Percentiles rank a stretch among this genome's conserved stretches.
Conservation (phyloP, 2,113 vertebrate genomes). For the Dolichallabes microphthalmus region DNA sequence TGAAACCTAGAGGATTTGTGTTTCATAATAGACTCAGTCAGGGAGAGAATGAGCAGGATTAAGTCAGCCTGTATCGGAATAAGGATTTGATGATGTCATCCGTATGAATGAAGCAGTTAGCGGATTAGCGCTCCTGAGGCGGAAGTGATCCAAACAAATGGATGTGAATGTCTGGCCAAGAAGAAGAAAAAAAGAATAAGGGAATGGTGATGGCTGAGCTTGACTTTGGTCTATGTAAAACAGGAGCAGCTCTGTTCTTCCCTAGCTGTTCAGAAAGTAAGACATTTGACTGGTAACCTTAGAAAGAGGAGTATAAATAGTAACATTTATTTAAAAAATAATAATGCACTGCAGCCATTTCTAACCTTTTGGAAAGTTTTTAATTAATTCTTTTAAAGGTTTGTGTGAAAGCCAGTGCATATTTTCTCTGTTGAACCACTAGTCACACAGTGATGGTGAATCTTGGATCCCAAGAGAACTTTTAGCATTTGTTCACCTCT, state of each 20-base stretch:
- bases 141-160: constrained; percentile 74
- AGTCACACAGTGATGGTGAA: constrained; percentile 7
- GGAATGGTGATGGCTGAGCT: constrained; percentile 48
- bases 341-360: background rate
- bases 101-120: constrained; percentile 77
- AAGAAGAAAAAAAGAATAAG: constrained; percentile 40
- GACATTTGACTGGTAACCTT: background rate
- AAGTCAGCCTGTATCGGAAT: constrained; percentile 71
- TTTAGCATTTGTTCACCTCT: constrained; percentile 23
- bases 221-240: constrained; percentile 68
- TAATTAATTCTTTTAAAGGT: background rate
- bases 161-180: constrained; percentile 64
- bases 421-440: background rate
- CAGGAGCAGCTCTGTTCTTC: constrained; percentile 63
- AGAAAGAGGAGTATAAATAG: background rate
- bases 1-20: constrained; percentile 70
- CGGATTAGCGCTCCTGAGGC: constrained; percentile 68
- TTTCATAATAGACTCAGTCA: constrained; percentile 75
- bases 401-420: background rate
- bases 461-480: background rate
- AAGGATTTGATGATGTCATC: constrained; percentile 79
- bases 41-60: constrained; percentile 78
- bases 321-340: background rate
- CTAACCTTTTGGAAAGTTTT: background rate
- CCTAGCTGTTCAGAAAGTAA: background rate